Base-by-base conservation (phyloP, 2,113 vertebrate genomes). In the Hippocampus barbouri region DNA sequence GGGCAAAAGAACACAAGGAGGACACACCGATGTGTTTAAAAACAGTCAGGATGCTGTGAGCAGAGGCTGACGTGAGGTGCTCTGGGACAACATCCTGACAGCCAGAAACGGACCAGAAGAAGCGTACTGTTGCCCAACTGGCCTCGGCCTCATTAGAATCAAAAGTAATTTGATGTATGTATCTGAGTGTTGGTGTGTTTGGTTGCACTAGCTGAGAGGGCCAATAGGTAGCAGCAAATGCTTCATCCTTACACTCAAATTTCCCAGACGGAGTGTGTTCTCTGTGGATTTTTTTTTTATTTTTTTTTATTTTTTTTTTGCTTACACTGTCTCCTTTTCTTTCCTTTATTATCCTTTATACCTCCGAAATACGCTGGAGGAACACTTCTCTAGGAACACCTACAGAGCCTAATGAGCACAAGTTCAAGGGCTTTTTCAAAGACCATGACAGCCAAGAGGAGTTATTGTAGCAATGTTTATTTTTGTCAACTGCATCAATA, bases 201-300 rank as follows among this genome's bases (percentile, higher is more conserved):
- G 74, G 71, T 80, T 81, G 80, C 80, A 75, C 76, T 70, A 78
- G 85, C 73, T 80, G 81, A 71, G 73, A 84, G 81, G 77, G 84
- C 79, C 84, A 80, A 68, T 86, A 78, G 81, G 83, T 78, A 82
- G 76, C 67, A 89, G 83, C 87, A 90, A 87, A 89, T 90, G 87
- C 87, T 88, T 63, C 79, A 71, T 83, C 83, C 81, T 85, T 72
- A 82, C 79, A 83, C 77, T 88, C 66, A 76, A 80, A 78, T 74
- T 77, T 68, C 79, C 80, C 71, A 75, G 77, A 54, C 76, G 59
- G 75, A 75, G 74, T 75, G 64, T 71, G 71, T 71, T 80, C 75
- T 71, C 64, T 66, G 41, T 49, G 75, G 70, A 25, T 62, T 70
- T 51, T 53, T 27, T 57, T 25, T 53, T 57, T 25, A 41, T 73